Base-by-base conservation (phyloP, 37 sponge, comb jelly and placozoan species). In the Beroe ovata region DNA sequence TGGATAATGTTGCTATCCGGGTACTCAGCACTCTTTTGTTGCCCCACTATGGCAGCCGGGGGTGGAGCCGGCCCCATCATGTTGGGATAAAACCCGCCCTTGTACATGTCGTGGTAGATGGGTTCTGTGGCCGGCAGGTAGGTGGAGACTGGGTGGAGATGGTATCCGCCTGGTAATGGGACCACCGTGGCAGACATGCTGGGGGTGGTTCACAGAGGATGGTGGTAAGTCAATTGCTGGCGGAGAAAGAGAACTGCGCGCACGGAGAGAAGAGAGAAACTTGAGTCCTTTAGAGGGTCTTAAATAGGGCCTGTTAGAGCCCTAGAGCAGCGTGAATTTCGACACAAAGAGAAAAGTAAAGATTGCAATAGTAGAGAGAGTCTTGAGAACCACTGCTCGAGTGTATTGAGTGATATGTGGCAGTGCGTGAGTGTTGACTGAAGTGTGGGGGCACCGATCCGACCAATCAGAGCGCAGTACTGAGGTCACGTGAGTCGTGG, bases 341-440 rank as follows among this genome's bases (percentile, higher is more conserved):
- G 11, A 47, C 11, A 47, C 54, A 47, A 47, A 47, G 54, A n/a
- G n/a, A 47, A 47, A 47, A 47, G 54, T 47, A 47, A 47, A 47
- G 54, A 47, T 47, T 47, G 54, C 11, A 47, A 47, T 16, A 47
- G 54, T 47, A 11, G 54, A 47, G 11, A 16, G 54, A 47, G 54
- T 47, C 54, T 47, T 47, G 54, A 47, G 54, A 47, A 47, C 54
- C 54, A 47, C 11, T 16, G 6, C 11, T 16, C 54, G 54, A 47
- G 54, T 47, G 54, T 20, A 62, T 14, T n/a, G 19, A 4, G 63
- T 26, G 63, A 62, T 14, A 62, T 14, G 19, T 14, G 19, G 63
- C 6, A 23, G 19, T 47, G n/a, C n/a, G 54, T 26, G 69, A 66
- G 69, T 66, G 69, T 66, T 66, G 69, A 66, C 69, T 66, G 69